Base-by-base conservation (phyloP, 1,140 invertebrate genomes). In the Drosophila kikkawai region DNA sequence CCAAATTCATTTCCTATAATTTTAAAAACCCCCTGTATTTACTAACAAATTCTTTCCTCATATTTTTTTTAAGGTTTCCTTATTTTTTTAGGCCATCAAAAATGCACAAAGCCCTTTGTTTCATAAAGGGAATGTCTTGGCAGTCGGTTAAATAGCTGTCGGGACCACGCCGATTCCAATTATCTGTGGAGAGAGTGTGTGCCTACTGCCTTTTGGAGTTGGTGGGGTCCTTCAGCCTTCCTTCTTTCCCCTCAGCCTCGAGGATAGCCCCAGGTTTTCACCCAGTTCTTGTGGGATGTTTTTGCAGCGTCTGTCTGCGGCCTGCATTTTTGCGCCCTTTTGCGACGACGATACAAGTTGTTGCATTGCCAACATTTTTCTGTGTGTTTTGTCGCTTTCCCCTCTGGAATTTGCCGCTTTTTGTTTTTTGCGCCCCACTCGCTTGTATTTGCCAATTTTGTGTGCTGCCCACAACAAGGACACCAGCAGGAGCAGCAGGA, bases 301-400 rank as follows among this genome's bases (percentile, higher is more conserved):
- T 68, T 61, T 42, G 19, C 76, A 56, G 61, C 69, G 82, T 81
- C 75, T 85, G 83, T 88, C 84, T 86, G 83, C 86, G 84, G 78
- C 81, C 80, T 85, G 85, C 81, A 85, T 79, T 90, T 63, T 64
- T 57, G 53, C 48, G 76, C 70, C 83, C 69, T 73, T 82, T 71
- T 48, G 47, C 22, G 13, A 61, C 70, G 61, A 55, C 79, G 66
- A 79, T 71, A 69, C 66, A 77, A 80, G 67, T 83, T 86, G 77
- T 83, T 80, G 76, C 80, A 82, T 80, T 86, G 75, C 70, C 75
- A 60, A 76, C 74, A 68, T 82, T 75, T 81, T 71, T 73, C 70
- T 59, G 36, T 73, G 68, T 60, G 45, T 73, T 73, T 56, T 51
- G 55, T 73, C 68, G 55, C 55, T 29, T 63, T 44, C 39, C 57